Conservation (phyloP, 2,888 invertebrate genomes). For the Cylloceria caligata region DNA sequence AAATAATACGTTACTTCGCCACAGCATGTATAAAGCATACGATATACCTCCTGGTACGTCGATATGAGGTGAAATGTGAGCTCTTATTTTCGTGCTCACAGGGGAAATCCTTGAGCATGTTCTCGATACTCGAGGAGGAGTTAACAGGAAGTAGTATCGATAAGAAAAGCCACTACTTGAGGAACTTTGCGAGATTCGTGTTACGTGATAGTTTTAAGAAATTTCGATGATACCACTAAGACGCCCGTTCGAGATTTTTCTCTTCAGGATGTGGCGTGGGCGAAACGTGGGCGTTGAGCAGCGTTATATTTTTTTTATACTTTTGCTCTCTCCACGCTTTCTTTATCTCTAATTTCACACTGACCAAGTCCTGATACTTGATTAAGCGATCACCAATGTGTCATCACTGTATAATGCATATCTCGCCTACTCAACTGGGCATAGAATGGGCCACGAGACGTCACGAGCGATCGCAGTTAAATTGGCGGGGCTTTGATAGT, state of each 20-base stretch:
- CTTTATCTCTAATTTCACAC: slow-evolving; percentile 8
- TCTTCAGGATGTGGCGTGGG: not conserved
- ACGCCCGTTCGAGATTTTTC: not conserved
- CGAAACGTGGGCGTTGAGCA: too few relatives aligned
- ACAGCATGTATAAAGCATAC: slow-evolving; percentile 5
- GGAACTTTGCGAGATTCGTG: slow-evolving; percentile 29
- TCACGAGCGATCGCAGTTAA: not conserved
- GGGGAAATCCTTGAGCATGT: slow-evolving; percentile 22
- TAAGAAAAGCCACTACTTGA: slow-evolving; percentile 26
- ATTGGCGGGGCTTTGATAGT: slow-evolving; percentile 26
- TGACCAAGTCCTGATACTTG: not conserved
- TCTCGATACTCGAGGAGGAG: slow-evolving; percentile 13
- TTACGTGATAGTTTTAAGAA: slow-evolving; percentile 44
- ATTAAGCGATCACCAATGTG: not conserved
- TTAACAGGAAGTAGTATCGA: slow-evolving; percentile 42
- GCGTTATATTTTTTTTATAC: too few relatives aligned
- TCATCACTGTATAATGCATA: not conserved
- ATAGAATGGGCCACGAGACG: not conserved
- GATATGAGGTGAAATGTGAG: slow-evolving; percentile 40
- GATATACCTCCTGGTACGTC: not conserved
- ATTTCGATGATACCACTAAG: slow-evolving; percentile 27
- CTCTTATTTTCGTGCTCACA: slow-evolving; percentile 6
- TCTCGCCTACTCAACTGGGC: not conserved
- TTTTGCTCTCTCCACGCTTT: not conserved
- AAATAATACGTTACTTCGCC: slow-evolving; percentile 18